phyloP scores from a whole-genome alignment of 2,113 vertebrate species.

The Passer domesticus region DNA sequence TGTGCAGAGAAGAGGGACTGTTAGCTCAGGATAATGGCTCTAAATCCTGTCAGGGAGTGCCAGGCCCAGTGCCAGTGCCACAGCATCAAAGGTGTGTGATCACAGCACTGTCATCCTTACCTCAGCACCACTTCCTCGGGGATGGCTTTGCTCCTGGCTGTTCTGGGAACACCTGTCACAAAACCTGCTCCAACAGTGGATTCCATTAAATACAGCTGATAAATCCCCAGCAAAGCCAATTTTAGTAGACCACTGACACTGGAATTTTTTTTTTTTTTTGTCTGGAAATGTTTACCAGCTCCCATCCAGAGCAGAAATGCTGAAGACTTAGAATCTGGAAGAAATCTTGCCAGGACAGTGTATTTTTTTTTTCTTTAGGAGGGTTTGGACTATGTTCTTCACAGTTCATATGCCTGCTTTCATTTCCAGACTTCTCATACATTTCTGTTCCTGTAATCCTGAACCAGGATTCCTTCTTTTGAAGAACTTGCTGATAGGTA shows the following conservation, averaged over 20 bases:
- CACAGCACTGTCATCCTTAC: not conserved
- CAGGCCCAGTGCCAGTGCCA: not conserved
- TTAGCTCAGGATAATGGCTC: not conserved
- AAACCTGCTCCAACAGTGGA: not conserved
- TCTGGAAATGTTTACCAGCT: slow-evolving; percentile 30
- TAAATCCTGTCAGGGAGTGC: not conserved
- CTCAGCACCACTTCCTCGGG: not conserved
- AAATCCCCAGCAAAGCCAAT: not conserved
- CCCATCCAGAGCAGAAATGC: not conserved
- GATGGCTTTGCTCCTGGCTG: not conserved
- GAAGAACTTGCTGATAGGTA: not conserved
- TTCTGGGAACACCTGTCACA: not conserved
- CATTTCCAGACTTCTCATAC: slow-evolving; percentile 26
- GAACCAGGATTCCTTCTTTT: not conserved
- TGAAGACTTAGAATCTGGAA: not conserved
- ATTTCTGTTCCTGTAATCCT: slow-evolving; percentile 30
- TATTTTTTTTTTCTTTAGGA: not conserved
- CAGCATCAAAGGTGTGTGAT: not conserved
- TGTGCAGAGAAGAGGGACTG: not conserved
- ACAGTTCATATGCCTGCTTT: slow-evolving; percentile 32
- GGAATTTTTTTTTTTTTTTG: not conserved
- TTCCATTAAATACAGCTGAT: not conserved
- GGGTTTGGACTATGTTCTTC: slow-evolving; percentile 17
- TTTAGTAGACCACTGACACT: not conserved
- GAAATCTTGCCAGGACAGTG: not conserved